Base-by-base conservation (phyloP, 2,113 vertebrate species). In the Australoheros scitulus region DNA sequence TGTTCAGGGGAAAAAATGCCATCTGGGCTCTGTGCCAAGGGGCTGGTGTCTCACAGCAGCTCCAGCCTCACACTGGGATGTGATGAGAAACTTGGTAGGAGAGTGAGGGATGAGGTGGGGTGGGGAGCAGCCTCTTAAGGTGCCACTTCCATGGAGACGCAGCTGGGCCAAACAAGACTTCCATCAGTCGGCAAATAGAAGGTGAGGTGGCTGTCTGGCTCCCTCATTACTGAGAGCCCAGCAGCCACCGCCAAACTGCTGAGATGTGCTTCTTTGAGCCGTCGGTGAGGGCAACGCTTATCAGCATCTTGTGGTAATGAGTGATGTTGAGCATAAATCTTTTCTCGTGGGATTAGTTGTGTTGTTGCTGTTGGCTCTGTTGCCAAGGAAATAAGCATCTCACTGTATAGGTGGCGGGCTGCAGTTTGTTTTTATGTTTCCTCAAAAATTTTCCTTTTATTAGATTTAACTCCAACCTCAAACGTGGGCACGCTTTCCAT, bases 101-200 rank as follows among this genome's bases (percentile, higher is more conserved):
- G 81, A 36, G 43, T 26, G 61, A 29, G 78, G 17, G 52, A 5
- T 20, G 83, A 83, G 79, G 84, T 70, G 70, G 83, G 83, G 9
- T 61, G 57, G 55, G 70, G 15, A 95, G 94, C 95, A 64, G 94
- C 94, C 93, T 95, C 94, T 96, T 93, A 96, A 97, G 96, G 96
- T 97, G 95, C 96, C 96, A 96, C 96, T 96, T 95, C 97, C 97
- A 97, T 97, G 97, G 97, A 97, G 97, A 97, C 95, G 95, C 96
- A 97, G 96, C 97, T 96, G 97, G 96, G 95, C 96, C 96, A 95
- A 97, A 97, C 96, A 96, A 97, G 96, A 97, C 97, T 97, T 96
- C 96, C 96, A 96, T 96, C 95, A 96, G 96, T 94, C 63, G 94
- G 96, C 96, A 96, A 92, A 92, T 81, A 85, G 95, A 89, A 94